Conservation (phyloP, 2,113 vertebrate genomes). For the Bungarus multicinctus region DNA sequence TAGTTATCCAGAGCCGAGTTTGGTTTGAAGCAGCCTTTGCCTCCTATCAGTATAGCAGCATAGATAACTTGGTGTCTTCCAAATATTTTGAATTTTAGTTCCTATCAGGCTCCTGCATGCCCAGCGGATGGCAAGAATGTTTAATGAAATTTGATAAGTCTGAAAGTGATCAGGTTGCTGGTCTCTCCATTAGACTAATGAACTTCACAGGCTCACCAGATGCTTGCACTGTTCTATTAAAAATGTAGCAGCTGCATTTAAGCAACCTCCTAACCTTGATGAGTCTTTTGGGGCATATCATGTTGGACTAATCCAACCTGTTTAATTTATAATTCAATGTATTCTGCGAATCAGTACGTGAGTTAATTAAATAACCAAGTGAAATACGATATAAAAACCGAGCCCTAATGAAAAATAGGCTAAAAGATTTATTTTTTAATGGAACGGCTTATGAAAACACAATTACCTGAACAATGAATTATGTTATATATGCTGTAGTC, state of each 20-base stretch:
- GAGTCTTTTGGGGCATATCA: background rate
- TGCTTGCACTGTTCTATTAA: background rate
- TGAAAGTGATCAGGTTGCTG: background rate
- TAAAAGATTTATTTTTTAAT: background rate
- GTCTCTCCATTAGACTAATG: background rate
- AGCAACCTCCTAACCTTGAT: background rate
- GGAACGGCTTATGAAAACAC: background rate
- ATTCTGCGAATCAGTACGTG: background rate
- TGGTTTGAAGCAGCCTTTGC: background rate
- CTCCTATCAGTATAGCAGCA: background rate
- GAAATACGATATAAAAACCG: background rate
- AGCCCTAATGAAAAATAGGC: background rate
- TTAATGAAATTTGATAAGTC: background rate
- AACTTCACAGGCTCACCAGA: background rate
- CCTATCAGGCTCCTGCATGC: background rate
- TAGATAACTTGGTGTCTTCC: background rate
- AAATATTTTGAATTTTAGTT: background rate
- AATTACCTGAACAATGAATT: background rate
- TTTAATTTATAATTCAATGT: background rate
- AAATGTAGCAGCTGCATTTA: background rate
- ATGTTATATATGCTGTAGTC: background rate
- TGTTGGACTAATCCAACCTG: background rate
- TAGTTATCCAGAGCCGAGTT: background rate
- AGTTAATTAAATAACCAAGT: background rate
- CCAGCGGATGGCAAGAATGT: background rate